Evolutionary conservation across 1,140 invertebrate species (phyloP).

Genomic region (Tetranychus cinnabarinus): DNA sequence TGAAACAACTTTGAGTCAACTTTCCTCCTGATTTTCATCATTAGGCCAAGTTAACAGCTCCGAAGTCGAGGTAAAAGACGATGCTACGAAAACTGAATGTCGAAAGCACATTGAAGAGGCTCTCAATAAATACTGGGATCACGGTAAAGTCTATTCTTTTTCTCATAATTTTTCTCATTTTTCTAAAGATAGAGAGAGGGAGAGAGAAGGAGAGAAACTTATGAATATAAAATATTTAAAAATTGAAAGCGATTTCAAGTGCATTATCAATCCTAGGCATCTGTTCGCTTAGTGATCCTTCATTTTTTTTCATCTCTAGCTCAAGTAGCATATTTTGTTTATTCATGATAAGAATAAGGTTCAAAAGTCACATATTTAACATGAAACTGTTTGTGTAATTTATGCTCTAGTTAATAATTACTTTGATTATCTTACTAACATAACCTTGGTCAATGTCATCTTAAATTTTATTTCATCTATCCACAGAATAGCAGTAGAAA

Average conservation of each 20-base stretch:
- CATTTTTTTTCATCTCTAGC: too few relatives aligned
- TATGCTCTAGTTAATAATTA: not conserved
- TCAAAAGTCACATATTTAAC: too few relatives aligned
- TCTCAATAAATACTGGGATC: conserved; percentile 14
- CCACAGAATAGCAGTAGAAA: not conserved
- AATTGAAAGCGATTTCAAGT: not conserved
- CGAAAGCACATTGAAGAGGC: conserved; percentile 13
- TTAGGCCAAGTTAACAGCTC: too few relatives aligned
- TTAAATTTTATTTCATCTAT: not conserved
- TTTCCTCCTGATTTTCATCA: too few relatives aligned
- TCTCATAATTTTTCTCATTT: not conserved
- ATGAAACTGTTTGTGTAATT: not conserved
- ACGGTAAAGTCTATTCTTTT: not conserved
- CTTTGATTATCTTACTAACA: not conserved
- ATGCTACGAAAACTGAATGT: conserved; percentile 8
- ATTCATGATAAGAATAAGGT: too few relatives aligned
- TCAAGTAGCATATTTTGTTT: too few relatives aligned
- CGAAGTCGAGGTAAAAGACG: not conserved
- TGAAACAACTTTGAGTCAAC: too few relatives aligned
- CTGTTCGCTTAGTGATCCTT: too few relatives aligned
- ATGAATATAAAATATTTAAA: not conserved
- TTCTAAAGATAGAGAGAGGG: not conserved
- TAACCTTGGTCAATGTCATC: not conserved
- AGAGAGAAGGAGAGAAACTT: not conserved
- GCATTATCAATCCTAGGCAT: not conserved